Conservation (phyloP, 2,797 vertebrate species). For the Hyperoplus lanceolatus region DNA sequence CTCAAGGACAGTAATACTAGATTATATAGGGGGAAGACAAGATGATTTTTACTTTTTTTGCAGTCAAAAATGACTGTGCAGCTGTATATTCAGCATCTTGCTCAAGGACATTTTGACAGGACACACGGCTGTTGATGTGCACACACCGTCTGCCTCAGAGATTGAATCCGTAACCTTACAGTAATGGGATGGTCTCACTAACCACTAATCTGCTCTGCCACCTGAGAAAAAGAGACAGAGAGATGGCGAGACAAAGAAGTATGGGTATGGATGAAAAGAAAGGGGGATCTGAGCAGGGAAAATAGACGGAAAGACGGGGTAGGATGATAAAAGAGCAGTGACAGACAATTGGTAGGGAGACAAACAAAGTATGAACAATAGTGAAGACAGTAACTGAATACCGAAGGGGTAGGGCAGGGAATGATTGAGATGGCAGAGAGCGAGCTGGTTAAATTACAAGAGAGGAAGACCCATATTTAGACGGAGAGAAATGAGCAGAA, state of each 20-base stretch:
- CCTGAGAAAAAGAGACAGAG: conserved; percentile 62
- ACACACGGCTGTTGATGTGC: conserved; percentile 61
- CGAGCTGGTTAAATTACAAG: conserved; percentile 36
- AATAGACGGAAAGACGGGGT: conserved; percentile 53
- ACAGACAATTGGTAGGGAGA: conserved; percentile 47
- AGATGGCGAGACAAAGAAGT: conserved; percentile 59
- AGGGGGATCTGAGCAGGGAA: conserved; percentile 47
- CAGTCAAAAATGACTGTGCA: conserved; percentile 44
- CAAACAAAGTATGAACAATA: conserved; percentile 73
- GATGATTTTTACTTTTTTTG: conserved; percentile 36
- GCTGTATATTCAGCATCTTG: conserved; percentile 60
- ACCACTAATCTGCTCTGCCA: conserved; percentile 77
- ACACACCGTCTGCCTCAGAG: conserved; percentile 55
- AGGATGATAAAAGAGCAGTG: conserved; percentile 61
- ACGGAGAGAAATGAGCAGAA: conserved; percentile 34
- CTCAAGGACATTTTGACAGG: conserved; percentile 76
- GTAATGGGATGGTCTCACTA: conserved; percentile 78
- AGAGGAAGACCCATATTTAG: conserved; percentile 36
- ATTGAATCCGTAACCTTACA: conserved; percentile 79
- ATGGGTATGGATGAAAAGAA: conserved; percentile 51
- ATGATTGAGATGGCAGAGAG: conserved; percentile 48
- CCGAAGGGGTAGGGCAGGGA: conserved; percentile 32
- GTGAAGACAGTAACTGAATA: conserved; percentile 60
- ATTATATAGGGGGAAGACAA: conserved; percentile 23
- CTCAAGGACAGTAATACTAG: conserved; percentile 16